A percentile compares a stretch with the other conserved stretches of the same genome.
Conservation (phyloP, 2,797 vertebrate species). For the Allobates femoralis region DNA sequence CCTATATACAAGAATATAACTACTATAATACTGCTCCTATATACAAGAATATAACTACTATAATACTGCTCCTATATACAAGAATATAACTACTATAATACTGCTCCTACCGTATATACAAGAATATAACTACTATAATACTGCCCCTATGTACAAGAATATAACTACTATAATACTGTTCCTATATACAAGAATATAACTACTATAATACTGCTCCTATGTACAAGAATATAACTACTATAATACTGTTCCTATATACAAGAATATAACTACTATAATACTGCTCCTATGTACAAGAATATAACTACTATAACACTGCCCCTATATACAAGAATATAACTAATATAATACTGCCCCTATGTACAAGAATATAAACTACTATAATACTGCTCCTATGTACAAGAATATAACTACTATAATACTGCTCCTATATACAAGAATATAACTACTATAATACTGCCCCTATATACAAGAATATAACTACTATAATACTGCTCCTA, state of each 20-base stretch:
- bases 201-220: too few species aligned
- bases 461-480: background rate
- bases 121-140: too few species aligned
- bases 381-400: background rate
- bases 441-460: background rate
- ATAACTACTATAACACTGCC: background rate
- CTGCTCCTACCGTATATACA: too few species aligned
- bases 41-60: background rate
- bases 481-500: background rate
- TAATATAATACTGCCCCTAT: background rate
- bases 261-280: constrained; percentile 3
- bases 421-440: background rate
- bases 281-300: background rate
- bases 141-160: too few species aligned
- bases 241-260: background rate
- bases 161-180: too few species aligned
- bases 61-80: background rate
- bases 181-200: too few species aligned
- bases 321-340: background rate
- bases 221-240: too few species aligned
- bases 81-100: constrained; percentile 2
- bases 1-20: constrained; percentile 1
- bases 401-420: background rate
- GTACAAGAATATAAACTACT: too few species aligned
- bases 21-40: background rate